Conservation (phyloP, 2,797 vertebrate genomes). For the Bradypus variegatus region DNA sequence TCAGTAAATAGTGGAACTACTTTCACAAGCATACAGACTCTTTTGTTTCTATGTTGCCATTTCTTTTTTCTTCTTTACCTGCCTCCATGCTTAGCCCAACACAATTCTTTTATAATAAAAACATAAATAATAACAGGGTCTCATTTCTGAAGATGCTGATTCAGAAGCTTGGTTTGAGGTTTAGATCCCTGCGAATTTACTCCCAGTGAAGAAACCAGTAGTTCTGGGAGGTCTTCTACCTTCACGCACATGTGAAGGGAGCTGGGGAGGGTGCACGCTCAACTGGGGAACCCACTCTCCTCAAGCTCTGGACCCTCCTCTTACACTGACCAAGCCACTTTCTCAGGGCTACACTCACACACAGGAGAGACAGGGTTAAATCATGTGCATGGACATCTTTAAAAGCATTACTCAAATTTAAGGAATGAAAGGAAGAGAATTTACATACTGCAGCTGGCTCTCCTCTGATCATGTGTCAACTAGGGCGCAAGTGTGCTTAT, state of each 20-base stretch:
- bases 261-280: not conserved
- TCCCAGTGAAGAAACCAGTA: not conserved
- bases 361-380: not conserved
- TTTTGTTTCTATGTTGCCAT: not conserved
- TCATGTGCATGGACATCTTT: not conserved
- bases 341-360: not conserved
- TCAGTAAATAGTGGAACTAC: not conserved
- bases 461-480: not conserved
- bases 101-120: not conserved
- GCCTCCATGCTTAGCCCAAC: not conserved
- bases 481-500: too few species aligned
- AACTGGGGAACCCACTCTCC: not conserved
- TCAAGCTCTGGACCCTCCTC: not conserved
- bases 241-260: not conserved
- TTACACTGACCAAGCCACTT: not conserved
- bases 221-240: not conserved
- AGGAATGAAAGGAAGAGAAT: not conserved
- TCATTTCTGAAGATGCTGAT: not conserved
- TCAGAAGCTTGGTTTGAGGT: not conserved
- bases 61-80: not conserved
- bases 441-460: not conserved
- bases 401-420: not conserved
- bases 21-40: not conserved
- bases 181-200: not conserved
- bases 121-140: conserved; percentile 2